Evolutionary conservation across 2,888 invertebrate species (phyloP), one percentile per base, ranked within the genome.

Genomic region (Trissolcus brochymenae): DNA sequence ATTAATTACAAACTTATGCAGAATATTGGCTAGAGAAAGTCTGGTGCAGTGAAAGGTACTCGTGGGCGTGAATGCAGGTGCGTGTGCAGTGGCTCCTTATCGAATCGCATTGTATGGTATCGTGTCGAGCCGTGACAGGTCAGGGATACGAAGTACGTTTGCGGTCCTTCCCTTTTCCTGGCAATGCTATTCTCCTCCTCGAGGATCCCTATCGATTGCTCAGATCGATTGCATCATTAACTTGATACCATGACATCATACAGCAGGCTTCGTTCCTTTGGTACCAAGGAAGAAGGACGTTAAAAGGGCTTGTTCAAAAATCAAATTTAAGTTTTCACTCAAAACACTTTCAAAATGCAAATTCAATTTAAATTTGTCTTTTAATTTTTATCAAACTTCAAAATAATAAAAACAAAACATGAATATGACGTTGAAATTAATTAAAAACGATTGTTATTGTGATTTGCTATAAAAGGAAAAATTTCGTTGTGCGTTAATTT

Each of bases 11-110:
- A 50, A 60, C 53, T 59, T 54, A 61, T 61, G 60, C 60, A 60
- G 41, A 68, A 54, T 59, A 68, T 60, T 60, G 67, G 29, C 49
- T 49, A 40, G 68, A 68, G 68, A 68, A 68, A 68, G 68, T 68
- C 2, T 25, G 60, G 49, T 21, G n/a, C 40, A 61, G 68, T 68
- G 68, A 68, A 68, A 68, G 68, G 68, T 68, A 68, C 46, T 29
- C 54, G 68, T 68, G 55, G 68, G 68, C 68, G 68, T 55, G 49
- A 61, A 61, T 68, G 61, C 68, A 68, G 68, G 68, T 68, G 68
- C 68, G 68, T 68, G 68, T 61, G 59, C 46, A 55, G 60, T 19
- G 57, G 29, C 68, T 59, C 68, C 35, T 68, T 68, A 68, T 68
- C 60, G 60, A 60, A 19, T 43, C 53, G 16, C 57, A 65, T 65